Percentiles rank a stretch among this genome's conserved stretches.
Conservation (phyloP, 2,113 vertebrate genomes). For the Euleptes europaea region DNA sequence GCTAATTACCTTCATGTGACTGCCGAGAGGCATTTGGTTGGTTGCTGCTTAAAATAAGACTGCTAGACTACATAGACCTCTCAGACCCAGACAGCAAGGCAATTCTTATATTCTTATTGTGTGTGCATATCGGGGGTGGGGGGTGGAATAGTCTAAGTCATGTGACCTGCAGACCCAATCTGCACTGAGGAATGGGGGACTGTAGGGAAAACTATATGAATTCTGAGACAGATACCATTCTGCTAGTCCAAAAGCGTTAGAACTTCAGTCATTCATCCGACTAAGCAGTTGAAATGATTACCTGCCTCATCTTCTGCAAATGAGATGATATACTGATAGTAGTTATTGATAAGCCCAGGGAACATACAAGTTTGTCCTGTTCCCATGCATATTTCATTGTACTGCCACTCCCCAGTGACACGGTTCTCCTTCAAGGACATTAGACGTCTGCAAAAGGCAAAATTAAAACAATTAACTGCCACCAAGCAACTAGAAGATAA, state of each 20-base stretch:
- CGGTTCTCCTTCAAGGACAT: slow-evolving; percentile 89
- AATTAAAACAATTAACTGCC: background rate
- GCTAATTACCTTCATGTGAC: too few species aligned
- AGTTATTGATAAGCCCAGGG: slow-evolving; percentile 93
- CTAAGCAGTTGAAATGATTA: slow-evolving; percentile 55
- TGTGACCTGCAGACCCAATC: background rate
- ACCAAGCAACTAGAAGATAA: background rate
- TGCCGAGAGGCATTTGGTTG: too few species aligned
- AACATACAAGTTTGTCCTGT: slow-evolving; percentile 87
- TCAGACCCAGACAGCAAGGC: too few species aligned
- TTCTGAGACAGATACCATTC: background rate
- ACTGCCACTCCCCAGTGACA: slow-evolving; percentile 80
- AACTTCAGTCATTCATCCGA: background rate
- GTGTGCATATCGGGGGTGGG: too few species aligned
- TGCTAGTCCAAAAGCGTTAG: background rate
- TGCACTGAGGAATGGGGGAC: background rate
- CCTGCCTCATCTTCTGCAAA: slow-evolving; percentile 96
- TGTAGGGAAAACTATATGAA: background rate
- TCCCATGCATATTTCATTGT: slow-evolving; percentile 95
- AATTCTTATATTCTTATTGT: too few species aligned
- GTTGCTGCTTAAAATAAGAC: too few species aligned
- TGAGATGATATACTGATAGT: slow-evolving; percentile 92
- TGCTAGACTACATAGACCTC: too few species aligned
- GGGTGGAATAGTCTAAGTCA: too few species aligned
- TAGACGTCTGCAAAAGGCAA: slow-evolving; percentile 79